A percentile compares a stretch with the other conserved stretches of the same genome.
Evolutionary conservation across 2,888 invertebrate genomes (phyloP).

Genomic region (Platycnemis pennipes): DNA sequence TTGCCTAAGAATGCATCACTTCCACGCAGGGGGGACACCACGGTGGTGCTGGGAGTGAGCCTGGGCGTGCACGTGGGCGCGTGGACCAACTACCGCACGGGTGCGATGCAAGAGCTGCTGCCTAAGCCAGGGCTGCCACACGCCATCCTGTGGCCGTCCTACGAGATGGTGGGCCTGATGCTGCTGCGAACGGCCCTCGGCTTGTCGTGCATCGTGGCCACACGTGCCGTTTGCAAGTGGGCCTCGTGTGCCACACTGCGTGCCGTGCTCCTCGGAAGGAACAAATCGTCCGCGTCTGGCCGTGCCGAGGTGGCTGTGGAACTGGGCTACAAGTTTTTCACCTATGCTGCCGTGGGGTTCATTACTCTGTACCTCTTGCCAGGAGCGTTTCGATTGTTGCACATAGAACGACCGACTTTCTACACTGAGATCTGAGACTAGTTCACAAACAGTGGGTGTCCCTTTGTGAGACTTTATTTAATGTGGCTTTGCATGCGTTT

Average conservation of each 20-base stretch:
- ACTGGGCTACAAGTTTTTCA: constrained; percentile 90
- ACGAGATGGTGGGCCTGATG: constrained; percentile 82
- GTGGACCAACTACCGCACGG: constrained; percentile 92
- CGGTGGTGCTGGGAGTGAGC: constrained; percentile 91
- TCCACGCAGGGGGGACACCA: constrained; percentile 90
- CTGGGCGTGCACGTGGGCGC: constrained; percentile 89
- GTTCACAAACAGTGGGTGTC: background rate
- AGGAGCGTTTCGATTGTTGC: constrained; percentile 87
- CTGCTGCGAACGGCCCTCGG: constrained; percentile 88
- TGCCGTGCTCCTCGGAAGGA: constrained; percentile 85
- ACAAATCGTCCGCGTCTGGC: constrained; percentile 85
- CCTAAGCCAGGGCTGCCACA: constrained; percentile 86
- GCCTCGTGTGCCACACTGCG: constrained; percentile 86
- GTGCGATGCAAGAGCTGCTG: constrained; percentile 83
- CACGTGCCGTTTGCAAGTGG: constrained; percentile 85
- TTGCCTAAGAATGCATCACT: no score
- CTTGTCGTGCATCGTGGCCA: constrained; percentile 86
- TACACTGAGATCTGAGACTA: constrained; percentile 88
- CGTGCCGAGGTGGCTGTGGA: constrained; percentile 86
- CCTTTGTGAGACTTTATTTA: background rate
- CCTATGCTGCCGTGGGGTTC: constrained; percentile 90
- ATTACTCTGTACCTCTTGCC: constrained; percentile 89
- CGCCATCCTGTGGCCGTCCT: constrained; percentile 89
- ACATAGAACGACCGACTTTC: constrained; percentile 90
- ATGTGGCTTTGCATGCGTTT: background rate